phyloP scores from a whole-genome alignment of 2,888 invertebrate species.

The Isotomurus palustris region DNA sequence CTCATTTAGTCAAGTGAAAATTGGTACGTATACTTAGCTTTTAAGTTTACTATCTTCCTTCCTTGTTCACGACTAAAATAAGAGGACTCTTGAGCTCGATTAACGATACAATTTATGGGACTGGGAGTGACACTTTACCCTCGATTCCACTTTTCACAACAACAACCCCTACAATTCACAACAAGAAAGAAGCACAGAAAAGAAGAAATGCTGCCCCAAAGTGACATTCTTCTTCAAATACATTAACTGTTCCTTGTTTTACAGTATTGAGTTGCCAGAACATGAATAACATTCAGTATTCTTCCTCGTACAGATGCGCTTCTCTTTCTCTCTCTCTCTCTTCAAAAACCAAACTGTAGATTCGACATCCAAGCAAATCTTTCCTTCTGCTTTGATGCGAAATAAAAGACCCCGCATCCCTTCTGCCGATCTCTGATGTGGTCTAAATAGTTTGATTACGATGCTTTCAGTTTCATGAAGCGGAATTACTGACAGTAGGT shows the following conservation, averaged over 20 bases:
- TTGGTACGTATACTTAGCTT: conserved; percentile 5
- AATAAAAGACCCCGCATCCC: too few species aligned
- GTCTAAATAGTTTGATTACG: too few species aligned
- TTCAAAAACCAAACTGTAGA: too few species aligned
- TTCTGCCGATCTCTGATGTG: too few species aligned
- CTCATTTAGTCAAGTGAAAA: conserved; percentile 11
- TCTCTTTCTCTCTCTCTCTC: background rate
- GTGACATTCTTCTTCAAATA: background rate
- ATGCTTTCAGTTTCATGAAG: too few species aligned
- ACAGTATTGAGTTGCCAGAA: background rate
- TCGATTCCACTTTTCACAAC: background rate
- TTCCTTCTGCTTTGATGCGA: too few species aligned
- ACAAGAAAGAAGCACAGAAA: background rate
- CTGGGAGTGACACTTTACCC: conserved; percentile 7
- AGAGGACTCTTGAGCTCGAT: conserved; percentile 22
- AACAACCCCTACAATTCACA: conserved; percentile 1
- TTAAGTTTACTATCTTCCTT: conserved; percentile 1
- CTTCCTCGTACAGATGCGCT: background rate
- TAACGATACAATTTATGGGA: conserved; percentile 23
- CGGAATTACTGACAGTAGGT: too few species aligned
- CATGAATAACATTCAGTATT: background rate
- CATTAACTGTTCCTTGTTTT: background rate
- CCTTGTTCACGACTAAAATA: conserved; percentile 8
- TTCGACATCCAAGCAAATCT: too few species aligned
- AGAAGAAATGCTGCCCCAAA: background rate